Evolutionary conservation across 2,113 vertebrate species (phyloP).

Genomic region (Lamprologus speciosus): DNA sequence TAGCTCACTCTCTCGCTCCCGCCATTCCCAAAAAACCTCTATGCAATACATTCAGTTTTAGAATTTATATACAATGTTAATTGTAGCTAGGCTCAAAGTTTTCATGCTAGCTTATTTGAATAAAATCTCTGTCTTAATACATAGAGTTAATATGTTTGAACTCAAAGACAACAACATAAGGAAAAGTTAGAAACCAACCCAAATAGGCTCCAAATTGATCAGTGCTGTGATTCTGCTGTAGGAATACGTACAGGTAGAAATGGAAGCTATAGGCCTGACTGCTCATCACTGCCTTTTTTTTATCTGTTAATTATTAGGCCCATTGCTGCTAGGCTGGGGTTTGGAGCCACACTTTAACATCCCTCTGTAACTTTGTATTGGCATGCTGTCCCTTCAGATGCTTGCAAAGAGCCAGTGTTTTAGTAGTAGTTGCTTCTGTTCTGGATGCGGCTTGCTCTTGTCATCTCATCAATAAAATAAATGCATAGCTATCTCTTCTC

Average conservation of each 20-base stretch:
- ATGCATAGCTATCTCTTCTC: background rate
- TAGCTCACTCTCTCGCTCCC: background rate
- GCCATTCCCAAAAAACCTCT: background rate
- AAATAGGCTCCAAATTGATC: background rate
- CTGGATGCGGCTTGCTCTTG: background rate
- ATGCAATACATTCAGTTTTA: background rate
- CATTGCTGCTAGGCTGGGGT: background rate
- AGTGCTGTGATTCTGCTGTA: background rate
- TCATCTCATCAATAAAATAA: background rate
- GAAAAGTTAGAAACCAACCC: background rate
- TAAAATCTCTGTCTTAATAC: background rate
- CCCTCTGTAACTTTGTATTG: background rate
- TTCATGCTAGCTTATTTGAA: background rate
- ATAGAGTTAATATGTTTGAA: background rate
- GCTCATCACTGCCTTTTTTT: background rate
- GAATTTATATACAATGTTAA: background rate
- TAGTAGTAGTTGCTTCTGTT: background rate
- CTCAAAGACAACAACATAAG: background rate
- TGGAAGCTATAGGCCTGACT: background rate
- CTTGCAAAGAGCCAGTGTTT: background rate
- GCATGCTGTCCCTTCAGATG: background rate
- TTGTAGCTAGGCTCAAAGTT: background rate
- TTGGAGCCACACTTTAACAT: background rate
- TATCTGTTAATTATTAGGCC: background rate
- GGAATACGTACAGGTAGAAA: background rate